Conservation (phyloP, 2,888 invertebrate genomes). For the Gymnocheta viridis region DNA sequence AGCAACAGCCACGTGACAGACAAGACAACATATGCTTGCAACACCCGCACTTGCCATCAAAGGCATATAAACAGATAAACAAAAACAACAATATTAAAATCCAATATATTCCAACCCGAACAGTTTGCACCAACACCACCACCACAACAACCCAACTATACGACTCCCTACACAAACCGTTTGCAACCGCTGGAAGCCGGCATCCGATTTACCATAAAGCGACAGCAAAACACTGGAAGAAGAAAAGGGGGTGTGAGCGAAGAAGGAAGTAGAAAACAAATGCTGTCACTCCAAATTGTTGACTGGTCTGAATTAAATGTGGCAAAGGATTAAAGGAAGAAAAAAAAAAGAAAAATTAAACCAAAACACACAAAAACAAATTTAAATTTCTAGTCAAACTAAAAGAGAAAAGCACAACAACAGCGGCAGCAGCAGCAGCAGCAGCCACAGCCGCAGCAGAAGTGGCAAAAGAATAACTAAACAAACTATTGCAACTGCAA, state of each 20-base stretch:
- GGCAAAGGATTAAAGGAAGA: slow-evolving; percentile 59
- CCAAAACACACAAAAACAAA: slow-evolving; percentile 34
- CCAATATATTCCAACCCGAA: slow-evolving; percentile 38
- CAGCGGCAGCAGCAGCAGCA: background rate
- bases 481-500: slow-evolving; percentile 44
- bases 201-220: slow-evolving; percentile 31
- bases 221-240: slow-evolving; percentile 6
- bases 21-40: slow-evolving; percentile 70
- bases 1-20: slow-evolving; percentile 69
- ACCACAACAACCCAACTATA: slow-evolving; percentile 10
- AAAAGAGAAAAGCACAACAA: slow-evolving; percentile 29
- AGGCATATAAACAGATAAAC: background rate
- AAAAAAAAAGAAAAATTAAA: slow-evolving; percentile 24
- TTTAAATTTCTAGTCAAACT: slow-evolving; percentile 49
- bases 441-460: background rate
- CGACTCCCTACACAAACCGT: slow-evolving; percentile 22
- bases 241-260: background rate
- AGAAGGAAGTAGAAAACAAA: slow-evolving; percentile 48
- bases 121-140: background rate
- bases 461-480: slow-evolving; percentile 18
- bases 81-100: slow-evolving; percentile 27
- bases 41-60: slow-evolving; percentile 59
- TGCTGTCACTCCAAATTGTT: slow-evolving; percentile 69
- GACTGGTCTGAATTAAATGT: slow-evolving; percentile 69
- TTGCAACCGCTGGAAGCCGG: slow-evolving; percentile 8